Percentiles rank a stretch among this genome's conserved stretches.
Conservation (phyloP, 1,140 invertebrate genomes). For the Euborellia annulipes region DNA sequence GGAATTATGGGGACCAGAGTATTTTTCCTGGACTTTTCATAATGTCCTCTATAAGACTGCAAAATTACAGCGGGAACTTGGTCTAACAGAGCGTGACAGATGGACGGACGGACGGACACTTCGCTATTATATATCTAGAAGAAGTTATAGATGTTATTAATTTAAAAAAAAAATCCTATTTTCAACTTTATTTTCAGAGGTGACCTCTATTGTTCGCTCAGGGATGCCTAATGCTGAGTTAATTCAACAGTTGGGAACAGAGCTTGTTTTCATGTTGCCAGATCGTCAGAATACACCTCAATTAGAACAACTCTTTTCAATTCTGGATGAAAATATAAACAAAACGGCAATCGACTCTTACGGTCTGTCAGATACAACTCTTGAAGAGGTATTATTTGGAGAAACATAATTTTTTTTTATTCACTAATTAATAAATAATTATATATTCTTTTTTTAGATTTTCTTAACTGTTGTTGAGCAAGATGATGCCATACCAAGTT, state of each 20-base stretch:
- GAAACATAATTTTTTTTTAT: background rate
- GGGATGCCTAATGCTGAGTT: conserved; percentile 7
- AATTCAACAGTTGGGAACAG: conserved; percentile 7
- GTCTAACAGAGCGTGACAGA: no score
- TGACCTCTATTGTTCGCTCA: conserved; percentile 8
- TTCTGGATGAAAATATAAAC: conserved; percentile 6
- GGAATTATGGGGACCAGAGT: no score
- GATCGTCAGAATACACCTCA: no score
- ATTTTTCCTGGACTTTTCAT: no score
- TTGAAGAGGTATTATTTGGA: conserved; percentile 2
- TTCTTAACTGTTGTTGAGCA: background rate
- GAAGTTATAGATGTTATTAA: no score
- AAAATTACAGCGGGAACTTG: no score
- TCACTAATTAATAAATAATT: no score
- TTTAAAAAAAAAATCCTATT: no score
- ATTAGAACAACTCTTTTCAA: conserved; percentile 8
- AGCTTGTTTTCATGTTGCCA: conserved; percentile 10
- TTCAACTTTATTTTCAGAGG: conserved; percentile 1
- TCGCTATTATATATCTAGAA: no score
- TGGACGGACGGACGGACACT: no score
- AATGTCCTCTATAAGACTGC: no score
- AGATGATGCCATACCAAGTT: background rate
- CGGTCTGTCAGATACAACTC: conserved; percentile 6
- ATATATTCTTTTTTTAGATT: background rate
- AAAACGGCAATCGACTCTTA: conserved; percentile 13